These are phyloP conservation scores for Bombus cullumanus DNA, from an alignment of 1,140 invertebrate species.

Conservation along the genomic window DNA sequence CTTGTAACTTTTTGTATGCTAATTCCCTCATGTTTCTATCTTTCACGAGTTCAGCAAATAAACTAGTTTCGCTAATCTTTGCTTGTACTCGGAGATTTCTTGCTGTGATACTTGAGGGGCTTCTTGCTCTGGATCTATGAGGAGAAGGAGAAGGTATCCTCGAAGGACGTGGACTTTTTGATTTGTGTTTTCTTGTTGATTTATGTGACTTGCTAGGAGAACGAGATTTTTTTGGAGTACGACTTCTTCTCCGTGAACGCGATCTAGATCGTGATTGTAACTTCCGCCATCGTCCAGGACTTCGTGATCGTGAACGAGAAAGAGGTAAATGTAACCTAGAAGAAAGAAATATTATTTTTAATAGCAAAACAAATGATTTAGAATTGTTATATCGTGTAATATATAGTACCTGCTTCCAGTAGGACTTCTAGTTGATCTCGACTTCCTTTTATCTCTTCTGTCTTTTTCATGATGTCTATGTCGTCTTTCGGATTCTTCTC, in stretches of 20 bases:
- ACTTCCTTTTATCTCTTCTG: conserved; percentile 79
- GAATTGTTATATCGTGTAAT: not conserved
- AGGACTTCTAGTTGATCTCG: conserved; percentile 74
- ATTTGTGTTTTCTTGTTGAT: conserved; percentile 77
- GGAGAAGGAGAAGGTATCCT: conserved; percentile 79
- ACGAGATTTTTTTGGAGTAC: conserved; percentile 79
- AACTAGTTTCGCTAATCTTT: conserved; percentile 92
- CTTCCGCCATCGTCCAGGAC: conserved; percentile 78
- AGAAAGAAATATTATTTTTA: not conserved
- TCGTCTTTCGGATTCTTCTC: conserved; percentile 79
- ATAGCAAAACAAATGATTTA: not conserved
- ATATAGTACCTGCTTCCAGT: conserved; percentile 67
- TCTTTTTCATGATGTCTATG: conserved; percentile 80
- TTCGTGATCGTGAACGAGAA: conserved; percentile 80
- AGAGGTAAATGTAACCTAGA: conserved; percentile 71
- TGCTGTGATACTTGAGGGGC: conserved; percentile 80
- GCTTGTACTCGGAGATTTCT: conserved; percentile 85
- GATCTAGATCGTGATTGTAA: conserved; percentile 76
- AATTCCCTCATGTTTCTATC: conserved; percentile 91
- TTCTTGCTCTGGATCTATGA: conserved; percentile 75
- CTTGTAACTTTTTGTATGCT: conserved; percentile 87
- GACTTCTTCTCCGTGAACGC: conserved; percentile 76
- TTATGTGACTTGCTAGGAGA: conserved; percentile 79
- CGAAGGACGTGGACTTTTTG: conserved; percentile 77
- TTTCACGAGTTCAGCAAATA: conserved; percentile 94